Evolutionary conservation across 1,140 invertebrate genomes (phyloP), one percentile per base, ranked within the genome.

Genomic region (Scaptomyza graminum): DNA sequence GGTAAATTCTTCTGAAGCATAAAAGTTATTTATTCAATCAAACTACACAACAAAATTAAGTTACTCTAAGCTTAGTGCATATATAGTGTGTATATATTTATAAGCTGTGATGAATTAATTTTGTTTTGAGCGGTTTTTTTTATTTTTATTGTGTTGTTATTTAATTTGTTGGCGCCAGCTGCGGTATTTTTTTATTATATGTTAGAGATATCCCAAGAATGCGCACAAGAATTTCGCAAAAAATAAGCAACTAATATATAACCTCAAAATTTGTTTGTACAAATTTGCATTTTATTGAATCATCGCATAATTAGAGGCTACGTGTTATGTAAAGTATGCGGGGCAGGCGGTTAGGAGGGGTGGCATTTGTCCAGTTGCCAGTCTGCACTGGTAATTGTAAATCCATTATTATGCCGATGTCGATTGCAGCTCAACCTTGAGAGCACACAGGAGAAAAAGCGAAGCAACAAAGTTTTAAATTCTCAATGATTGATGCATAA

Each of bases 201-300:
- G 63, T 57, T 41, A 25, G 81, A 71, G 74, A 79, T 85, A 87
- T 87, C 74, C 82, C 66, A 81, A 81, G 82, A 87, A 85, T 78
- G 68, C 44, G 82, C 77, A 66, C 57, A 68, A 81, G 81, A 87
- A 87, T 85, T 85, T 74, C 60, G 67, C 55, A 65, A 39, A 60
- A 66, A 51, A 55, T 56, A 47, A 54, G n/a, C n/a, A 41, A 13
- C 34, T 34, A 49, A 54, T 3, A 22, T 22, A 41, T 57, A 25
- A 59, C 12, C n/a, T 13, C 16, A 41, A 71, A 66, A 72, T 60
- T 68, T 56, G 62, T 67, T 12, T 39, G 52, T 31, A 4, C 13
- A 4, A 52, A 73, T 67, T 66, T 73, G 65, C 70, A 72, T 72
- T 60, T 47, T 31, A 60, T 49, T 67, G 69, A 72, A 60, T 72